These are phyloP conservation scores for Pheucticus melanocephalus DNA, from an alignment of 2,113 vertebrate genomes.

Conservation along the genomic window DNA sequence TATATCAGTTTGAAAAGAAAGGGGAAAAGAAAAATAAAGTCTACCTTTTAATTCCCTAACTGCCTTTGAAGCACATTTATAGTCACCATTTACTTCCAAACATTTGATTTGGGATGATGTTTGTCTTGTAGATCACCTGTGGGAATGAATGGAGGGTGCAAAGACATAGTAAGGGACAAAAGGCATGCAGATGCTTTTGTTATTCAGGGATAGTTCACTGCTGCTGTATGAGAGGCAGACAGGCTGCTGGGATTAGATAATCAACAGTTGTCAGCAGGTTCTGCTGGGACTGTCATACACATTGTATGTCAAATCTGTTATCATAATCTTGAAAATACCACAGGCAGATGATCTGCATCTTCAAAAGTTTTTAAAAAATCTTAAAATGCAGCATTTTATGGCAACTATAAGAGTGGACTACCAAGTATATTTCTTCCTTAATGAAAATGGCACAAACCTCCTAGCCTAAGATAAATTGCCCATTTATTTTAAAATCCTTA, in stretches of 20 bases:
- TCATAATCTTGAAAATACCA: neutral
- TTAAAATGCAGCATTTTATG: neutral
- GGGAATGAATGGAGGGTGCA: neutral
- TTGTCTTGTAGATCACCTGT: neutral
- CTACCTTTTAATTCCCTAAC: neutral
- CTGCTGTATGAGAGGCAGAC: neutral
- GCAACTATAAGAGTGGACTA: neutral
- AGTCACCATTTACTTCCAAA: neutral
- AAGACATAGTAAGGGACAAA: neutral
- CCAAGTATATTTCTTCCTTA: neutral
- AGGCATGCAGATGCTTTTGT: neutral
- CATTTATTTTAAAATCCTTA: neutral
- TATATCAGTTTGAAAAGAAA: neutral
- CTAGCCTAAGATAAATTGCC: neutral
- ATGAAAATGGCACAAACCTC: neutral
- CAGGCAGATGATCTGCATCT: neutral
- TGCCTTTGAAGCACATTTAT: neutral
- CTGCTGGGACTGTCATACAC: neutral
- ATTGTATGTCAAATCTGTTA: neutral
- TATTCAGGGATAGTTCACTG: neutral
- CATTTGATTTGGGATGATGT: neutral
- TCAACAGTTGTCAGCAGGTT: neutral
- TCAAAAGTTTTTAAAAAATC: neutral
- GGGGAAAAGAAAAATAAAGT: neutral
- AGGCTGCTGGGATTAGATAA: neutral